Evolutionary conservation across 2,113 vertebrate genomes (phyloP).

Genomic region (Pongo pygmaeus): DNA sequence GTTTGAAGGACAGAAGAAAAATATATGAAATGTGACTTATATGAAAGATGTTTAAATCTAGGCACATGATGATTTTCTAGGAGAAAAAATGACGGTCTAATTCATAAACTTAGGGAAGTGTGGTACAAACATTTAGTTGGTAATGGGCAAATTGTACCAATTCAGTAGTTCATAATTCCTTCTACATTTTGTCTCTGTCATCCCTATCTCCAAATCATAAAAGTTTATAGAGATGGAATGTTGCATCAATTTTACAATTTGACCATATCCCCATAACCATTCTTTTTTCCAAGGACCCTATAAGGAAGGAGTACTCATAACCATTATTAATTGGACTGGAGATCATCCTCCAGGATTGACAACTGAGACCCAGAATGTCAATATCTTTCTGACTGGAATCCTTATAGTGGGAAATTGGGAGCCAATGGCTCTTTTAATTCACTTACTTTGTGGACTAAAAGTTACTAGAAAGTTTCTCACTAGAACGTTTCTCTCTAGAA

Average conservation of each 20-base stretch:
- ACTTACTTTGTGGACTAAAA: neutral
- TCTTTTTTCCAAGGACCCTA: neutral
- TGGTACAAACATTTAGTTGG: neutral
- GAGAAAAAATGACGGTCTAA: neutral
- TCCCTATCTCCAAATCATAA: neutral
- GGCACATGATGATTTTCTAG: neutral
- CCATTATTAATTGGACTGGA: neutral
- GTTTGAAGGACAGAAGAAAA: neutral
- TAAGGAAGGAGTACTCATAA: neutral
- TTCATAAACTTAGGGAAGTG: neutral
- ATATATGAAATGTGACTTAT: neutral
- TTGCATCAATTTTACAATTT: neutral
- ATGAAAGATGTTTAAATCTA: neutral
- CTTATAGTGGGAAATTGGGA: neutral
- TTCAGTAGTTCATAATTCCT: neutral
- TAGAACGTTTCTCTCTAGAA: neutral
- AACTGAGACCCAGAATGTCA: neutral
- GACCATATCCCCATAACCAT: neutral
- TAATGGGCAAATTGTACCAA: neutral
- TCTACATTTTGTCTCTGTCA: neutral
- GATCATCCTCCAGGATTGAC: neutral
- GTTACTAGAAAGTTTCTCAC: neutral
- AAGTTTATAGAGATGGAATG: neutral
- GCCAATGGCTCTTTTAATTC: neutral
- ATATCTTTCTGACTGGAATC: neutral